Evolutionary conservation across 2,888 invertebrate genomes (phyloP).

Genomic region (Panopea generosa): DNA sequence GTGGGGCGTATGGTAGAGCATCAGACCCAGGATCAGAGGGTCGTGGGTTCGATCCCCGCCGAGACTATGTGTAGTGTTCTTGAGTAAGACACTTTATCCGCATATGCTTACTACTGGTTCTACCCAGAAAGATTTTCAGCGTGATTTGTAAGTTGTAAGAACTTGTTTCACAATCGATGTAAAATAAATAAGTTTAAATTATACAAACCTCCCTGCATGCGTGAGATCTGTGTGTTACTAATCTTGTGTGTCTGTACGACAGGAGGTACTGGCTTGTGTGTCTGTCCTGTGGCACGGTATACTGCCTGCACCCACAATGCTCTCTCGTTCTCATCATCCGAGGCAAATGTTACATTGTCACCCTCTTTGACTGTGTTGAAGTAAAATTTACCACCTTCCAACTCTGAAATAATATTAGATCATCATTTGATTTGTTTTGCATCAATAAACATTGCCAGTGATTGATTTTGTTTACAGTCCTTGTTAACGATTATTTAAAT

Average conservation of each 20-base stretch:
- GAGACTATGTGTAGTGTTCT: too few relatives aligned
- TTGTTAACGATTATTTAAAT: background rate
- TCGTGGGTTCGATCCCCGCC: too few relatives aligned
- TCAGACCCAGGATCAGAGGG: too few relatives aligned
- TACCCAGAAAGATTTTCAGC: too few relatives aligned
- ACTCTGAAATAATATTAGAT: conserved; percentile 87
- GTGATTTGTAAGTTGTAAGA: too few relatives aligned
- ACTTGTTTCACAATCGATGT: too few relatives aligned
- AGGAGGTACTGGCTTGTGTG: conserved; percentile 99
- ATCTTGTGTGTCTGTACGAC: conserved; percentile 87
- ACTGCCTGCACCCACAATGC: conserved; percentile 99
- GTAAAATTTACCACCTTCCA: conserved; percentile 97
- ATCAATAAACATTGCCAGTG: background rate
- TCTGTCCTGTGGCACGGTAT: conserved; percentile 99
- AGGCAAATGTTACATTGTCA: conserved; percentile 95
- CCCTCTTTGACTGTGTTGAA: conserved; percentile 99
- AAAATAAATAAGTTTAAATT: too few relatives aligned
- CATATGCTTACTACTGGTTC: too few relatives aligned
- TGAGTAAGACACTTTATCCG: too few relatives aligned
- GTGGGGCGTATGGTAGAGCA: too few relatives aligned
- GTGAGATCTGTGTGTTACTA: conserved; percentile 90
- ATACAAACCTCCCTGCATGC: conserved; percentile 97
- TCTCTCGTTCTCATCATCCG: conserved; percentile 92
- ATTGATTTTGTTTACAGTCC: background rate
- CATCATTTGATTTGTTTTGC: background rate